Conservation (phyloP, 2,888 invertebrate species). For the Tenthredo notha region DNA sequence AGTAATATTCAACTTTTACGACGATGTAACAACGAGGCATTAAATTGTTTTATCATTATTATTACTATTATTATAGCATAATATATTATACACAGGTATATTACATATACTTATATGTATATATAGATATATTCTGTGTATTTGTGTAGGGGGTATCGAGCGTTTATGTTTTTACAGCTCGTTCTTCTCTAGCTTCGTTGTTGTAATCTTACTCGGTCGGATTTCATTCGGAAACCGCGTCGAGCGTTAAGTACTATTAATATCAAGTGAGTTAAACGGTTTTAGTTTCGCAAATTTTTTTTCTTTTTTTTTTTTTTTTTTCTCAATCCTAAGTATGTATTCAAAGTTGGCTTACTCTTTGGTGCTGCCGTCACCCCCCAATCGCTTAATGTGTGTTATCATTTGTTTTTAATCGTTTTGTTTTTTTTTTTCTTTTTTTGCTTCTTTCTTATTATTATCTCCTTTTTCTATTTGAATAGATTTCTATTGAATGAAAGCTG, state of each 20-base stretch:
- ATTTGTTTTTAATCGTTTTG: neutral
- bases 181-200: neutral
- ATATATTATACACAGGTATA: neutral
- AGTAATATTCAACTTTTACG: neutral
- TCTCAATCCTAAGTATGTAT: neutral
- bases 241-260: conserved; percentile 22
- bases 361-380: neutral
- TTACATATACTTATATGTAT: neutral
- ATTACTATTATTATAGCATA: neutral
- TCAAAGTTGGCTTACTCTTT: neutral
- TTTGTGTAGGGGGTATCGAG: neutral
- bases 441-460: no score
- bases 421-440: neutral
- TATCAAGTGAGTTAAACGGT: conserved; percentile 38
- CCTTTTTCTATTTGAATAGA: neutral
- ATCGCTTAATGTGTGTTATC: conserved; percentile 8
- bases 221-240: conserved; percentile 22
- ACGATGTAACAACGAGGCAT: neutral
- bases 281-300: neutral
- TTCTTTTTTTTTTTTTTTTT: neutral
- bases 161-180: conserved; percentile 30
- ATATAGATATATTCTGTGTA: neutral
- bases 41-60: neutral
- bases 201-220: conserved; percentile 18
- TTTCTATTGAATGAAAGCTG: neutral